These are phyloP conservation scores for Synergus laeviventris DNA, from an alignment of 2,888 invertebrate genomes.

Conservation along the genomic window DNA sequence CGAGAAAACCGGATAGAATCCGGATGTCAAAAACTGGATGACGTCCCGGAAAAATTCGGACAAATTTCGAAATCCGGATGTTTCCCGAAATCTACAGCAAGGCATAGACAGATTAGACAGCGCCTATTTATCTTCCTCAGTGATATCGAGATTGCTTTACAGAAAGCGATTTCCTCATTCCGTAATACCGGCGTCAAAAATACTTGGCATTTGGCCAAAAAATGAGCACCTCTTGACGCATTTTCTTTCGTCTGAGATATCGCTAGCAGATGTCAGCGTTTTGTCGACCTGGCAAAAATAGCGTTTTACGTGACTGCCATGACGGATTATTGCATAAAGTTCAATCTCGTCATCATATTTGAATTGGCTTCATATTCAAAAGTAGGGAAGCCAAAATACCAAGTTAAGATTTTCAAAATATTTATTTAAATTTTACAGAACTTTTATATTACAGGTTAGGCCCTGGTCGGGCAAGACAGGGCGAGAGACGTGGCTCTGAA, in stretches of 20 bases:
- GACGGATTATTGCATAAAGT: slow-evolving; percentile 35
- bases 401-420: background rate
- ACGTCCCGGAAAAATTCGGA: no score
- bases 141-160: slow-evolving; percentile 10
- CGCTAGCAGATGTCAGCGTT: slow-evolving; percentile 65
- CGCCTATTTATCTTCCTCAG: slow-evolving; percentile 13
- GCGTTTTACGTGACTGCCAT: slow-evolving; percentile 32
- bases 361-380: background rate
- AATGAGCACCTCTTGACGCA: slow-evolving; percentile 59
- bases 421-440: background rate
- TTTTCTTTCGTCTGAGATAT: slow-evolving; percentile 68
- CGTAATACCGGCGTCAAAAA: slow-evolving; percentile 42
- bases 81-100: no score
- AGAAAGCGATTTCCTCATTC: slow-evolving; percentile 17
- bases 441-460: no score
- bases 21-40: no score
- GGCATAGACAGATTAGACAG: no score
- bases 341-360: slow-evolving; percentile 32
- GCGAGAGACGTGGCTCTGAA: no score
- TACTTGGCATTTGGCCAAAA: slow-evolving; percentile 61
- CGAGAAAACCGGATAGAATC: no score
- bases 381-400: background rate
- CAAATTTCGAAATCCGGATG: no score
- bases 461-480: no score
- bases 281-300: slow-evolving; percentile 39